phyloP scores from a whole-genome alignment of 2,113 vertebrate species.

The Rallus limicola region DNA sequence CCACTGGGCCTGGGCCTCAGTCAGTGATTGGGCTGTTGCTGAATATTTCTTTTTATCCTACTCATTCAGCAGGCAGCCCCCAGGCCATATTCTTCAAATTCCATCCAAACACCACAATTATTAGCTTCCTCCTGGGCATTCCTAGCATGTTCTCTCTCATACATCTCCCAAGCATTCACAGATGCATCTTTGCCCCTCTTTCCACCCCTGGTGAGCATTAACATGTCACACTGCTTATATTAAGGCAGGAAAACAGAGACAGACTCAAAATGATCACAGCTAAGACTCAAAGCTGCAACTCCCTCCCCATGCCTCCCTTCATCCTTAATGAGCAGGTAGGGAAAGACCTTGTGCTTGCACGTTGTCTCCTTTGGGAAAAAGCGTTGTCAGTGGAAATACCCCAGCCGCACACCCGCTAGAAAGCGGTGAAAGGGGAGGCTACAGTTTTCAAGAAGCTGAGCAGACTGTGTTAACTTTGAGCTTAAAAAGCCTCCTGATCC shows the following conservation, averaged over 20 bases:
- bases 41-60: conserved; percentile 60
- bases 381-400: neutral
- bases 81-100: conserved; percentile 56
- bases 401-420: neutral
- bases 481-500: neutral
- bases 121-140: conserved; percentile 60
- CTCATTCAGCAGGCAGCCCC: neutral
- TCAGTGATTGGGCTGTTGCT: neutral
- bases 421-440: neutral
- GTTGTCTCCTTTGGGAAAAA: neutral
- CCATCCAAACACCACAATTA: conserved; percentile 50
- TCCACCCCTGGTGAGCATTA: conserved; percentile 1
- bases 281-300: neutral
- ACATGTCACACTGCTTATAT: neutral
- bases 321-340: conserved; percentile 2
- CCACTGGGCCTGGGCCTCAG: neutral
- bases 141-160: conserved; percentile 15
- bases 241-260: neutral
- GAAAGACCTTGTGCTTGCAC: neutral
- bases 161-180: neutral
- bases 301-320: neutral
- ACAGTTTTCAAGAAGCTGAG: neutral
- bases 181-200: conserved; percentile 31
- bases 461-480: neutral
- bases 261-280: neutral